Base-by-base conservation (phyloP, 2,797 vertebrate genomes). In the Hafferia zeledoni region DNA sequence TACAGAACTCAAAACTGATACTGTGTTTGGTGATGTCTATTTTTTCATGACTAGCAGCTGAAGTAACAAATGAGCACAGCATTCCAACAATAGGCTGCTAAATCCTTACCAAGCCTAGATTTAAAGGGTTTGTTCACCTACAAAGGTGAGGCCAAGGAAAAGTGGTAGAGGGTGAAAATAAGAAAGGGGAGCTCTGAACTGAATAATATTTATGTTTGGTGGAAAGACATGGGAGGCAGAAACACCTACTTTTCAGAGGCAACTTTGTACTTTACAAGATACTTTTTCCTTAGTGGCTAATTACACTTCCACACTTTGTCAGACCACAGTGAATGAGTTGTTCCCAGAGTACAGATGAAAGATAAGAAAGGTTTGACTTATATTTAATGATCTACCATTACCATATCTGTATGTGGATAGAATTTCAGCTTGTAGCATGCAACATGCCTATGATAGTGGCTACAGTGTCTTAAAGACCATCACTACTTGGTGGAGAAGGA, bases 321-420 rank as follows among this genome's bases (percentile, higher is more conserved):
- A 94, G 72, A 87, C 68, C 65, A 92, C 84, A 83, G 43, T 65
- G 68, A 87, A 81, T 61, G 43, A 87, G 68, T 83, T 65, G 46
- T 68, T 96, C 79, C 79, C 89, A 75, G n/a, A 89, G 61, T 13
- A 61, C 23, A 95, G 82, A 91, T 71, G 25, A 92, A 93, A 81
- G 92, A 90, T 86, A 63, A 69, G 53, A 57, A 77, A 87, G 31
- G 31, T 28, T 89, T 94, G 61, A 75, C 65, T 95, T 47, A 15
- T 83, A 31, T 55, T 85, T 85, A 85, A 91, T 81, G 76, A 93
- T 44, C 30, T 17, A 35, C 30, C 35, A 63, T 80, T 92, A 89
- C 24, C 61, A 53, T 56, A 90, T 16, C 31, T 25, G 6, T 17
- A 28, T 6, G 3, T 59, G 47, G 50, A 35, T 9, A 52, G 49